Base-by-base conservation (phyloP, 2,888 invertebrate species). In the Exephanes ischioxanthus region DNA sequence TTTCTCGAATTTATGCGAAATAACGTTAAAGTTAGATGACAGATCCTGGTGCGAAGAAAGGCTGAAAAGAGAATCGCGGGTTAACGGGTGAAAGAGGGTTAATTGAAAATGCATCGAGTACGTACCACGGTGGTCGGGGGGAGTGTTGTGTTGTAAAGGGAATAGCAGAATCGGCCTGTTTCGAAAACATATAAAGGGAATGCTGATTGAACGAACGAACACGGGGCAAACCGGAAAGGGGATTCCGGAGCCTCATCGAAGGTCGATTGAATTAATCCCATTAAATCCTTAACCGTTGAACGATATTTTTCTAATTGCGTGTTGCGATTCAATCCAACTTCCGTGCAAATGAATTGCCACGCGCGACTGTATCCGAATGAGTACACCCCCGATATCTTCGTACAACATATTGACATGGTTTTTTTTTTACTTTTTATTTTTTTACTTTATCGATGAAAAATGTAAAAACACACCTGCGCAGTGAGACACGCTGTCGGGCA, bases 121-220 rank as follows among this genome's bases (percentile, higher is more conserved):
- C 58, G 22, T 4, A 58, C 26, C 26, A 3, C 19, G 3, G 19
- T 9, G 58, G 22, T 14, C 22, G 26, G 14, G 4, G 22, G 55
- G 9, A 16, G 26, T 58, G 1, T 4, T 22, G 22, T 26, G 3
- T 58, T 58, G 26, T 14, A 37, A 58, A 58, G 26, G 22, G 72
- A 73, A 58, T 41, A 14, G 41, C 4, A n/a, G 11, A 45, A 22
- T 68, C 41, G 72, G 0, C 41, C 26, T 26, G 26, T 7, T 73
- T 41, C 26, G 58, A 58, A 72, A 72, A 53, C 22, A 37, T 55
- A 45, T 58, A 58, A 73, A 58, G 84, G 80, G 80, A 77, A 71
- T 72, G 71, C 67, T 80, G 80, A 84, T 80, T 80, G 80, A 80
- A 84, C 71, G 73, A 75, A 84, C 71, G 71, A 45, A 55, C 61